Evolutionary conservation across 2,797 vertebrate species (phyloP).

Genomic region (Lophotriccus pileatus): DNA sequence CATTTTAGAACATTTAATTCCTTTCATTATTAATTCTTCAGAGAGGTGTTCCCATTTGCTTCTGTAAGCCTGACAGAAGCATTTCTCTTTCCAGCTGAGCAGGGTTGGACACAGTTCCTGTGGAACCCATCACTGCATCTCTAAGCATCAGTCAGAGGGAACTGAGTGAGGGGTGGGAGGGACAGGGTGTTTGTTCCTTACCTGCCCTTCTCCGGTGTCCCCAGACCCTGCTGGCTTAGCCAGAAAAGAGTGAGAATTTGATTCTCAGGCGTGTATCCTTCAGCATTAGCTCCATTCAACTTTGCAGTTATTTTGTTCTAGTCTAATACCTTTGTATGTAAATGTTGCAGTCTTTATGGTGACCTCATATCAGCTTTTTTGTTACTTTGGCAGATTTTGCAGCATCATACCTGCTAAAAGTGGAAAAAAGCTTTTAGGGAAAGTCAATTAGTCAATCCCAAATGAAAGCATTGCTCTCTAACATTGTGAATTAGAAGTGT

Average conservation of each 20-base stretch:
- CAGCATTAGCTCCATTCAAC: not conserved
- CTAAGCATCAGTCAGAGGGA: not conserved
- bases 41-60: not conserved
- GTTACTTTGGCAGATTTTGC: not conserved
- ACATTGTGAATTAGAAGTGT: not conserved
- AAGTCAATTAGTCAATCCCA: not conserved
- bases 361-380: not conserved
- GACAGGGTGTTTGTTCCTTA: not conserved
- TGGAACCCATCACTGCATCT: not conserved
- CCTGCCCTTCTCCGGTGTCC: not conserved
- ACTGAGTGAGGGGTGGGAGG: not conserved
- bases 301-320: not conserved
- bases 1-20: not conserved
- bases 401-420: not conserved
- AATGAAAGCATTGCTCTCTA: not conserved
- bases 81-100: not conserved
- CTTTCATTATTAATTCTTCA: not conserved
- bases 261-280: not conserved
- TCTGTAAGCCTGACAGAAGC: not conserved
- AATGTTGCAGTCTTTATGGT: not conserved
- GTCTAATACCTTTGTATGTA: fast-evolving
- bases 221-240: not conserved
- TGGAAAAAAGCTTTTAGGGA: not conserved
- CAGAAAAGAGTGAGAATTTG: not conserved
- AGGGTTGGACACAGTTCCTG: not conserved